Conservation (phyloP, 30 jellyfish, hydroid and myxozoan species). For the Mastigias papua region DNA sequence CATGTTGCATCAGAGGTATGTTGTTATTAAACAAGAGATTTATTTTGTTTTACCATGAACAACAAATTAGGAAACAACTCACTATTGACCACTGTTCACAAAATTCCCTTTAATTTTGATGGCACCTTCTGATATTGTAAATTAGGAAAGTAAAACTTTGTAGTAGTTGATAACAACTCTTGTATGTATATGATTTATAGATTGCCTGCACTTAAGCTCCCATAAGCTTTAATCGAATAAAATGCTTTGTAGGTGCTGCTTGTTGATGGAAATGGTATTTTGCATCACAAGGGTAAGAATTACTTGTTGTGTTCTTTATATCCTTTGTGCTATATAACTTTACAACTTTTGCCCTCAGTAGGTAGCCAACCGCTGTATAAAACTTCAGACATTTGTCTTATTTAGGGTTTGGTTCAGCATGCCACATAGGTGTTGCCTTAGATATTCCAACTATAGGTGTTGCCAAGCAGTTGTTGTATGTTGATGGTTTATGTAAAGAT, state of each 20-base stretch:
- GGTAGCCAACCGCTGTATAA: background rate
- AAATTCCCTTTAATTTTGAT: no score
- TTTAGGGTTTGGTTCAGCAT: conserved; percentile 92
- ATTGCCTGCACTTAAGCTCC: background rate
- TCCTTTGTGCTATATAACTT: no score
- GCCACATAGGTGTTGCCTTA: conserved; percentile 90
- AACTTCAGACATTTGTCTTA: background rate
- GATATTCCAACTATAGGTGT: conserved; percentile 94
- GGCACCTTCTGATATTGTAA: no score
- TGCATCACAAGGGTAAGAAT: conserved; percentile 85
- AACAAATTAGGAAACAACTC: background rate
- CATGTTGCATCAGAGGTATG: no score
- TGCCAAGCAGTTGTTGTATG: conserved; percentile 94
- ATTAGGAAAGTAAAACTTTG: no score
- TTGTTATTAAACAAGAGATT: no score
- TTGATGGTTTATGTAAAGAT: conserved; percentile 82
- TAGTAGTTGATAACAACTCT: background rate
- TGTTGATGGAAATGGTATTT: conserved; percentile 95
- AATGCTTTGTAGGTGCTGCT: conserved; percentile 60
- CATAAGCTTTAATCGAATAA: background rate
- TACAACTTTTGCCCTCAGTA: background rate
- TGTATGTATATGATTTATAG: no score
- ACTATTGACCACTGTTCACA: background rate
- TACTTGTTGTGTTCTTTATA: background rate
- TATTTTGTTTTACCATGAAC: no score